Evolutionary conservation across 2,888 invertebrate species (phyloP), one percentile per base, ranked within the genome.

Genomic region (Alloplasta piceator): DNA sequence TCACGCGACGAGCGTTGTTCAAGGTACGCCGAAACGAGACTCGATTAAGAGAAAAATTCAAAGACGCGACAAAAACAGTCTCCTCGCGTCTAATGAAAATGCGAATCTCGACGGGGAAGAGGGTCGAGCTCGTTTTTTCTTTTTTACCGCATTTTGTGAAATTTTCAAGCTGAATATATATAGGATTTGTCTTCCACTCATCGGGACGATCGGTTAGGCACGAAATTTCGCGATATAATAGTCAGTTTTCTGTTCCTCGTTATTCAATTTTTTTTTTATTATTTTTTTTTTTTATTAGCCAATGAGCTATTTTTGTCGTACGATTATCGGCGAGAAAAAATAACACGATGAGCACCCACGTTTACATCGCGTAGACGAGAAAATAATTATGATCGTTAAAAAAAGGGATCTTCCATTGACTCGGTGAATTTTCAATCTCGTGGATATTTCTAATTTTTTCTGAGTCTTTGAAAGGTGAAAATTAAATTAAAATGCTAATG

Each of bases 201-300:
- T 43, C 43, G 43, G 1, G 1, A 46, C 50, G 88, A 89, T 86
- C 84, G 86, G 80, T 86, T 87, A n/a, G 91, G 90, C 91, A 90
- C 90, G 90, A 87, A 87, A 90, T 91, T 91, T 91, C 88, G 86
- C 87, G 85, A 87, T 88, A 88, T 90, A 87, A 91, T 91, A 91
- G 91, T 91, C 91, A 91, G 88, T 91, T 89, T 91, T 82, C 90
- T 91, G 91, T 91, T 91, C 91, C 91, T 91, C 89, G 89, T 89
- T 90, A 90, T 86, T 86, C 83, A 84, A 85, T 83, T 83, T 84
- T 43, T 43, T 43, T 43, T 43, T 43, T 43, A n/a, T n/a, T n/a
- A 7, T 43, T 43, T 43, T 43, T 43, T 43, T 43, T 43, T 52
- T 85, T 84, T 83, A 84, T 74, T 73, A 48, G 56, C 67, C 61